phyloP scores from a whole-genome alignment of 2,113 vertebrate species.

The Centropristis striata region DNA sequence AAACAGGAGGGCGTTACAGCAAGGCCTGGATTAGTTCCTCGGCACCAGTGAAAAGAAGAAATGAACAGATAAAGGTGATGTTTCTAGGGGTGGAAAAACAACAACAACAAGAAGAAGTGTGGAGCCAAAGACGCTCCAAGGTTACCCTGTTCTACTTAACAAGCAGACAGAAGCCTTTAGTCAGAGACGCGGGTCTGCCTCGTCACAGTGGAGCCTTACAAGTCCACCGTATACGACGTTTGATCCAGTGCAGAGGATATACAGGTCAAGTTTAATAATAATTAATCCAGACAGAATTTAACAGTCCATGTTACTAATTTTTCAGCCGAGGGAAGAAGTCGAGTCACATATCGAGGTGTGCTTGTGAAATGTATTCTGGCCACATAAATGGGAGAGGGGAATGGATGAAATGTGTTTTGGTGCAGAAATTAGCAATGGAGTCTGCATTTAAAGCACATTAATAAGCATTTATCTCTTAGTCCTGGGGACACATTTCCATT shows the following conservation, averaged over 20 bases:
- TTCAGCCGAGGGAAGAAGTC: background rate
- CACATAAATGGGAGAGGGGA: background rate
- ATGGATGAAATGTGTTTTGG: background rate
- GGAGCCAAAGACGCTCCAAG: background rate
- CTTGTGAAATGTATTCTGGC: background rate
- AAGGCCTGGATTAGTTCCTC: constrained; percentile 9
- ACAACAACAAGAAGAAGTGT: background rate
- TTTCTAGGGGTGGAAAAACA: constrained; percentile 15
- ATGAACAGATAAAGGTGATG: background rate
- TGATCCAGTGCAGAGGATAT: background rate
- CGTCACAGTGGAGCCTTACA: background rate
- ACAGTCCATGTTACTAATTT: background rate
- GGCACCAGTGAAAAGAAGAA: constrained; percentile 5
- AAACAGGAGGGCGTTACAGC: constrained; percentile 20
- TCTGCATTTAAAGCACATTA: background rate
- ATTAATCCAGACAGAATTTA: background rate
- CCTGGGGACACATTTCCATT: background rate
- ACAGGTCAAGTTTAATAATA: background rate
- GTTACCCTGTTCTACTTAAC: background rate
- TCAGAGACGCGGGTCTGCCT: background rate
- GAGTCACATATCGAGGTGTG: background rate
- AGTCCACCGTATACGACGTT: background rate
- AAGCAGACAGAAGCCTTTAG: background rate
- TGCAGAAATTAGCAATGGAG: background rate
- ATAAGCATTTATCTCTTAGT: background rate